Percentiles rank a stretch among this genome's conserved stretches.
Conservation (phyloP, 2,113 vertebrate genomes). For the Paradoxurus hermaphroditus region DNA sequence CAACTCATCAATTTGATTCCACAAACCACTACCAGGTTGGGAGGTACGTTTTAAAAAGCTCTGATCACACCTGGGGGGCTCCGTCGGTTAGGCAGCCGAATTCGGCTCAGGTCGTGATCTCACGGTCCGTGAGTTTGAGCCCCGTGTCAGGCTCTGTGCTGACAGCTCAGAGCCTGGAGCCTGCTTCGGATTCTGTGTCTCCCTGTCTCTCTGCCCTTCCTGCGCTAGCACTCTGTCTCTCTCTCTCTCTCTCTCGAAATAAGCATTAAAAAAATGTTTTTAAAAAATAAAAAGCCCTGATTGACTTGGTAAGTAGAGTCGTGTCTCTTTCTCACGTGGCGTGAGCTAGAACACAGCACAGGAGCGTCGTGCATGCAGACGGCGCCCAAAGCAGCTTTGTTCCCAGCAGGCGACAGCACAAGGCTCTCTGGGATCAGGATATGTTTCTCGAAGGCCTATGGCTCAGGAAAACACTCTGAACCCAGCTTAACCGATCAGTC, state of each 20-base stretch:
- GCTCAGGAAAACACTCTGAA: not conserved
- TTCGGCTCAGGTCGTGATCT: no score
- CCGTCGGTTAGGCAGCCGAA: no score
- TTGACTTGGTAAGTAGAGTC: not conserved
- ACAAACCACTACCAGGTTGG: not conserved
- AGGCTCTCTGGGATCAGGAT: not conserved
- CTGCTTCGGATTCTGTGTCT: no score
- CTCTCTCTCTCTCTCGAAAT: no score
- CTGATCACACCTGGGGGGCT: not conserved
- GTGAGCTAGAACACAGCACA: not conserved
- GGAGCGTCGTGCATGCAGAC: fast-evolving
- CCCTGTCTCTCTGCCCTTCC: no score
- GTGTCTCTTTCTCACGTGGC: not conserved
- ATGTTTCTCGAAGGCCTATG: not conserved
- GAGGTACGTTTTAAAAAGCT: not conserved
- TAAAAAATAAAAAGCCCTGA: not conserved
- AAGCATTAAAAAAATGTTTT: no score
- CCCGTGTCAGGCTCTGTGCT: no score
- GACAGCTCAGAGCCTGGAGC: no score
- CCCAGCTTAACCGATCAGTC: not conserved
- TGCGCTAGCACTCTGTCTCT: no score
- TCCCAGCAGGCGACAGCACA: not conserved
- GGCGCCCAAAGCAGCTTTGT: not conserved
- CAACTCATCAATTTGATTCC: not conserved
- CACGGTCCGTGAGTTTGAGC: no score